Evolutionary conservation across 2,888 invertebrate genomes (phyloP), one percentile per base, ranked within the genome.

Genomic region (Cremastinae sp.): DNA sequence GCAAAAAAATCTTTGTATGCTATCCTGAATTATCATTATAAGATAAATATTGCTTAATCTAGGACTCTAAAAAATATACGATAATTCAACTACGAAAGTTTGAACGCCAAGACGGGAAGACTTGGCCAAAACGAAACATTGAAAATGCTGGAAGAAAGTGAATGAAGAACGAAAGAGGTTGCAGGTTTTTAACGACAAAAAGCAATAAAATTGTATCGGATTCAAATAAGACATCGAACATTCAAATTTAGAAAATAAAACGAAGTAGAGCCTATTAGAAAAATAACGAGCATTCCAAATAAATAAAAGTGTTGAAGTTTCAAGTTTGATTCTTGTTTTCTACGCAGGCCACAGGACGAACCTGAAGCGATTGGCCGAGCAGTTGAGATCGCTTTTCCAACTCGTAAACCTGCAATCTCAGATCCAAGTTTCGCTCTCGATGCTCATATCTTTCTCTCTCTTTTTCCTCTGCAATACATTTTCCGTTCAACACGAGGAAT

Each of bases 361-460:
- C 89, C 89, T 89, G 89, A 82, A 89, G 84, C 83, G 89, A 89
- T 82, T 89, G 89, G 88, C 87, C 88, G 84, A 89, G 89, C 83
- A 89, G 87, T 87, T 89, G 89, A 80, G 89, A 89, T 84, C 89
- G 89, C 85, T 89, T 89, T 89, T 89, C 89, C 89, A 89, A 88
- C 85, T 89, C 89, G 86, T 87, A 89, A 87, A 89, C 89, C 87
- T 89, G 88, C 87, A 89, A 86, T 89, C 88, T 89, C 85, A 89
- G 89, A 84, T 89, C 89, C 85, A 89, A 86, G 87, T 89, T 89
- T 89, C 88, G 89, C 85, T 89, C 89, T 84, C 88, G 88, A 85
- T 88, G 88, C 84, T 89, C 89, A 87, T 89, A 89, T 88, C 88
- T 89, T 88, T 89, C 85, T 87, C 85, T 88, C 86, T 88, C 87